Percentiles rank a stretch among this genome's conserved stretches.
Evolutionary conservation across 2,113 vertebrate genomes (phyloP).

Genomic region (Cinclus cinclus): DNA sequence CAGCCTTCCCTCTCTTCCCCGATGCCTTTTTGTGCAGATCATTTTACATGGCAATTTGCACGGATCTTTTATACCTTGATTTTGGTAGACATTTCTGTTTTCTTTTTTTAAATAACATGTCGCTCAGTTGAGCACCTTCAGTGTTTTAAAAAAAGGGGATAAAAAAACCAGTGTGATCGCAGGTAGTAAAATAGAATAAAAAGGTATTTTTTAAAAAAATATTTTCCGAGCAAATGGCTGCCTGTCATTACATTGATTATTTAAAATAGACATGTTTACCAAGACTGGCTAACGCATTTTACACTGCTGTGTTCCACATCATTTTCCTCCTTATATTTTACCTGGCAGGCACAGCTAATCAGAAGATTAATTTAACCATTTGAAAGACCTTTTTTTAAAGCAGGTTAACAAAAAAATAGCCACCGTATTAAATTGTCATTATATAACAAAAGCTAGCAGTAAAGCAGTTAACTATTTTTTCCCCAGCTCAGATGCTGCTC

Average conservation of each 20-base stretch:
- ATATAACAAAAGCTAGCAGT: conserved; percentile 67
- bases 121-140: conserved; percentile 38
- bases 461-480: conserved; percentile 78
- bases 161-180: neutral
- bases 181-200: conserved; percentile 44
- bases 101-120: conserved; percentile 38
- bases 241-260: conserved; percentile 72
- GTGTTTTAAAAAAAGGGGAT: neutral
- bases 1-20: conserved; percentile 79
- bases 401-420: conserved; percentile 67
- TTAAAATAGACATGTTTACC: conserved; percentile 75
- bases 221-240: conserved; percentile 66
- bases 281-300: conserved; percentile 35
- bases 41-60: conserved; percentile 84
- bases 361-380: conserved; percentile 65
- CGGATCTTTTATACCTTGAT: conserved; percentile 73
- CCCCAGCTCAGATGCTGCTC: conserved; percentile 70
- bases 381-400: conserved; percentile 60
- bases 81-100: conserved; percentile 75
- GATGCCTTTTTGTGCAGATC: conserved; percentile 85
- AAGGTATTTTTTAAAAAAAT: conserved; percentile 35
- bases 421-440: conserved; percentile 70
- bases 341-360: conserved; percentile 61
- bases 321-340: conserved; percentile 65
- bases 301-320: conserved; percentile 24